Percentiles rank a stretch among this genome's conserved stretches.
These are phyloP conservation scores for Diadophis punctatus DNA, from an alignment of 2,113 vertebrate genomes.

Conservation along the genomic window DNA sequence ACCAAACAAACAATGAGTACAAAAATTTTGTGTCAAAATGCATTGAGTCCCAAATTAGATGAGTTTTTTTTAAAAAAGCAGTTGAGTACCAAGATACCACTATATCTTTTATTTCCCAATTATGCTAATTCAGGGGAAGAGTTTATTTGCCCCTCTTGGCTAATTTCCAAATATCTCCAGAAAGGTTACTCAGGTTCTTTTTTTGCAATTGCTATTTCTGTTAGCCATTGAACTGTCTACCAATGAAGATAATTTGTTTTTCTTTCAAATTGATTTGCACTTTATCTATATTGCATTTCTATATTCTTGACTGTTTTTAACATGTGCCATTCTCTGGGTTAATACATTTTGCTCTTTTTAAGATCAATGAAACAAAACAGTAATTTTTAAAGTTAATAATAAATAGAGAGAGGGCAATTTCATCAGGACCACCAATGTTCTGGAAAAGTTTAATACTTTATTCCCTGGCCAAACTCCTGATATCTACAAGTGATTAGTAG, in stretches of 20 bases:
- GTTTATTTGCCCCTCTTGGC: not conserved
- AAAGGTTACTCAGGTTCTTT: not conserved
- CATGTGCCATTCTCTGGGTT: not conserved
- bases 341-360: not conserved
- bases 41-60: not conserved
- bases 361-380: not conserved
- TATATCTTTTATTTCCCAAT: not conserved
- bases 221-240: not conserved
- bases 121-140: not conserved
- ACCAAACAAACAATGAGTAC: not conserved
- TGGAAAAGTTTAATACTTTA: not conserved
- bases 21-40: not conserved
- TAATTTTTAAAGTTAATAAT: not conserved
- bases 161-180: not conserved
- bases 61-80: not conserved
- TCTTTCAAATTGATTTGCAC: not conserved
- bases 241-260: not conserved
- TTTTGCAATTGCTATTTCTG: not conserved
- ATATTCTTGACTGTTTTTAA: not conserved
- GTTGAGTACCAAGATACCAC: not conserved
- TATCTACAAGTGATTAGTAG: not conserved
- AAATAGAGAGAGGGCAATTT: not conserved
- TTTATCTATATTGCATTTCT: not conserved
- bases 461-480: not conserved
- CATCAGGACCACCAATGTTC: not conserved